Conservation (phyloP, 2,888 invertebrate genomes). For the Autographa gamma region DNA sequence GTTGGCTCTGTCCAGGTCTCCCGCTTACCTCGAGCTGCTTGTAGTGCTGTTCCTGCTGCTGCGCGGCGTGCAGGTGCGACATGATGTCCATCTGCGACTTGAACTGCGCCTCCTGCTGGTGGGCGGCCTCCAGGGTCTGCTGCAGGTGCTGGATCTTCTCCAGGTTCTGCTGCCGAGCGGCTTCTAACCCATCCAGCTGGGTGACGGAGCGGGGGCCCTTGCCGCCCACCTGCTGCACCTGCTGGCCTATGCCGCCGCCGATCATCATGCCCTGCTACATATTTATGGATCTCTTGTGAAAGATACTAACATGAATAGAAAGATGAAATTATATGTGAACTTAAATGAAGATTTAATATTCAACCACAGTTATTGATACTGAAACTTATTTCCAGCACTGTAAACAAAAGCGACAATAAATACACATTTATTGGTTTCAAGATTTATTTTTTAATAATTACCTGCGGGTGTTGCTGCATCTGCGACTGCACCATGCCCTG, state of each 20-base stretch:
- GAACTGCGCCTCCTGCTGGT: constrained; percentile 92
- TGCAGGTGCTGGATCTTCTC: constrained; percentile 93
- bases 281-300: too few species aligned
- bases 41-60: constrained; percentile 94
- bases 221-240: constrained; percentile 72
- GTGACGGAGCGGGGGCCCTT: constrained; percentile 74
- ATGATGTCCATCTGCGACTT: constrained; percentile 93
- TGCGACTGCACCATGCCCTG: constrained; percentile 75
- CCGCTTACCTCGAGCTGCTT: constrained; percentile 91
- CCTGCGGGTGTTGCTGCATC: constrained; percentile 80
- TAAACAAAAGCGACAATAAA: too few species aligned
- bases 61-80: constrained; percentile 92
- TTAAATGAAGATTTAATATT: too few species aligned
- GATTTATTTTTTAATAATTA: too few species aligned
- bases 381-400: too few species aligned
- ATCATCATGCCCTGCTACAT: constrained; percentile 80
- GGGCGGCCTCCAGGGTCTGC: constrained; percentile 94
- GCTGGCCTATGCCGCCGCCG: constrained; percentile 76
- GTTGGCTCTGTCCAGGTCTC: constrained; percentile 41
- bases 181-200: constrained; percentile 90
- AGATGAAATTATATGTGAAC: too few species aligned
- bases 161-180: constrained; percentile 93
- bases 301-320: too few species aligned
- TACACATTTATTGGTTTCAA: too few species aligned
- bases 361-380: too few species aligned